Conservation (phyloP, 2,888 invertebrate species). For the Scelioninae gen. 1 region DNA sequence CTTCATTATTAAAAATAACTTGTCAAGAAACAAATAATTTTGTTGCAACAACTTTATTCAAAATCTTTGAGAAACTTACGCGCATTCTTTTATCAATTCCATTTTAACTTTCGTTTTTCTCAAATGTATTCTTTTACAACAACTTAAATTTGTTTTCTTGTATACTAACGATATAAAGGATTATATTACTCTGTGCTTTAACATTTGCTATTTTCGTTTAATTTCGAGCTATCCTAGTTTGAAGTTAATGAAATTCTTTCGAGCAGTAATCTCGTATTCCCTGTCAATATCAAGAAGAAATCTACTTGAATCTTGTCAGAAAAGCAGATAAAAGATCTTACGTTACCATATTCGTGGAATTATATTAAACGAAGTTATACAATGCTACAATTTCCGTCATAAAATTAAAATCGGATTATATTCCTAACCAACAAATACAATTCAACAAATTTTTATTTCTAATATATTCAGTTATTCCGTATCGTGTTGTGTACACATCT, state of each 20-base stretch:
- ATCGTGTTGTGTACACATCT: background rate
- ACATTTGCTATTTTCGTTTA: constrained; percentile 53
- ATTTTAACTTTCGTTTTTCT: background rate
- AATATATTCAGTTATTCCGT: background rate
- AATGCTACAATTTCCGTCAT: background rate
- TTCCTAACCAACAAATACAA: background rate
- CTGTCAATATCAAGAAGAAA: constrained; percentile 39
- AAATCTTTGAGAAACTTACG: background rate
- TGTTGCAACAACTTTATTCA: background rate
- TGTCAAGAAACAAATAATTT: too few relatives aligned
- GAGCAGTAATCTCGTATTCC: constrained; percentile 57
- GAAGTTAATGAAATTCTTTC: constrained; percentile 65
- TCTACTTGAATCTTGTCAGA: constrained; percentile 33
- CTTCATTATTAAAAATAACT: too few relatives aligned
- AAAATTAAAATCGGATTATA: constrained; percentile 7
- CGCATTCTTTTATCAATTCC: background rate
- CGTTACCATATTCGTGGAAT: constrained; percentile 15
- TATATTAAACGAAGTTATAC: constrained; percentile 35
- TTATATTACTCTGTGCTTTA: constrained; percentile 47
- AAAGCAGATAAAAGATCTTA: constrained; percentile 30
- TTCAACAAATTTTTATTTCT: constrained; percentile 5
- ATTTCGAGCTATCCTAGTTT: constrained; percentile 40
- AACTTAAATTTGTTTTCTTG: constrained; percentile 37
- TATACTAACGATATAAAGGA: constrained; percentile 39
- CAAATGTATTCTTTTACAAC: constrained; percentile 25